Percentiles rank a stretch among this genome's conserved stretches.
phyloP scores from a whole-genome alignment of 2,888 invertebrate species.

The Ectobius pallidus region DNA sequence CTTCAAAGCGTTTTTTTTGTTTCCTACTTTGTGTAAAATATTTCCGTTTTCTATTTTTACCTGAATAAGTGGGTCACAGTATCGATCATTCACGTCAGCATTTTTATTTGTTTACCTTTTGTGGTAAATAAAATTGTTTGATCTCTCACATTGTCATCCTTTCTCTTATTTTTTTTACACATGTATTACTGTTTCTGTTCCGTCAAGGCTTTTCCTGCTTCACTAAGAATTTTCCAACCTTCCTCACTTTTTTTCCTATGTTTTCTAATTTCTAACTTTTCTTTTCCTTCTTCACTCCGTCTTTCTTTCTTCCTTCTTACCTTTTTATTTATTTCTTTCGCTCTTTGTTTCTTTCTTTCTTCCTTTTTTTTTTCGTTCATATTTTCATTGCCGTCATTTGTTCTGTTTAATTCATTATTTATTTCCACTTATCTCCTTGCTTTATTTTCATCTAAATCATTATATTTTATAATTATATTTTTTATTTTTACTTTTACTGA shows the following conservation, averaged over 20 bases:
- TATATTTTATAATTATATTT: too few species aligned
- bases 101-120: too few species aligned
- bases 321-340: background rate
- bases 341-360: background rate
- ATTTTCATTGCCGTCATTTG: conserved; percentile 11
- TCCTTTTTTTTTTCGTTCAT: conserved; percentile 9
- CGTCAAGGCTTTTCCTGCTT: background rate
- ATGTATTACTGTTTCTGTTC: background rate
- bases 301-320: background rate
- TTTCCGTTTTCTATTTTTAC: too few species aligned
- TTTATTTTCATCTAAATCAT: background rate
- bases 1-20: too few species aligned
- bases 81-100: too few species aligned
- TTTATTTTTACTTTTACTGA: background rate
- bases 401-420: conserved; percentile 22
- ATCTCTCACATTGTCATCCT: too few species aligned
- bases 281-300: background rate
- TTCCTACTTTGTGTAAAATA: too few species aligned
- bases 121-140: too few species aligned
- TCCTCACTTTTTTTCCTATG: background rate
- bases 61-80: too few species aligned
- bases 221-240: conserved; percentile 10
- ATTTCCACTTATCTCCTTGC: background rate
- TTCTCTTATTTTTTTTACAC: background rate
- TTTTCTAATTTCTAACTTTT: background rate